Conservation (phyloP, 1,140 invertebrate species). For the Nymphalis io region DNA sequence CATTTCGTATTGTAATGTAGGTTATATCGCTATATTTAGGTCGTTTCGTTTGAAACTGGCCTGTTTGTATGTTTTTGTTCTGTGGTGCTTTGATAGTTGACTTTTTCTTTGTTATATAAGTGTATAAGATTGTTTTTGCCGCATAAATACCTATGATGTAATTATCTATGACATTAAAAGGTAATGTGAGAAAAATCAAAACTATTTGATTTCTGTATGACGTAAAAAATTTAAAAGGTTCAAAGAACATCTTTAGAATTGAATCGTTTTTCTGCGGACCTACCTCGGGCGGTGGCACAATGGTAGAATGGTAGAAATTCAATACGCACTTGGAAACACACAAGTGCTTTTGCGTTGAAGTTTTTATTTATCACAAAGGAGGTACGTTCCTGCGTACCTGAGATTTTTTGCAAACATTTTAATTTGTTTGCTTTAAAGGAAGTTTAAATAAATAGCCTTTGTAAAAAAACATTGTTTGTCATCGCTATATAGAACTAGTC, state of each 20-base stretch:
- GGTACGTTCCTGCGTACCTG: conserved; percentile 32
- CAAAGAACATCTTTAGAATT: conserved; percentile 43
- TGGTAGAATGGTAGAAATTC: conserved; percentile 55
- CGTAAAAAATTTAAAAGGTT: conserved; percentile 27
- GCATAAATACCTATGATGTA: background rate
- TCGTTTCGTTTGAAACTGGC: conserved; percentile 47
- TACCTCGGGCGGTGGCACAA: conserved; percentile 36
- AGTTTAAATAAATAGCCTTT: conserved; percentile 20
- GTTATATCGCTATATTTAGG: conserved; percentile 70
- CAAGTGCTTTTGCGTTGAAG: conserved; percentile 41
- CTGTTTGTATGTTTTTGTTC: conserved; percentile 47
- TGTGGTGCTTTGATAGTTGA: conserved; percentile 18
- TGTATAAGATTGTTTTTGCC: background rate
- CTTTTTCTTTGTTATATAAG: conserved; percentile 11
- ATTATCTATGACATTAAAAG: background rate
- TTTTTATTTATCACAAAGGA: conserved; percentile 40
- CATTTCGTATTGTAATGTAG: conserved; percentile 61
- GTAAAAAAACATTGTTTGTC: conserved; percentile 2
- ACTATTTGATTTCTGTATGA: conserved; percentile 24
- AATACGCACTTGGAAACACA: conserved; percentile 49
- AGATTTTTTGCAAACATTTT: conserved; percentile 34
- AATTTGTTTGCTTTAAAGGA: conserved; percentile 26
- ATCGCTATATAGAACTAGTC: background rate
- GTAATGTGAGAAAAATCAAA: conserved; percentile 6
- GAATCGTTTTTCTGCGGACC: conserved; percentile 35